Base-by-base conservation (phyloP, 2,888 invertebrate species). In the Drosophila ustulata region DNA sequence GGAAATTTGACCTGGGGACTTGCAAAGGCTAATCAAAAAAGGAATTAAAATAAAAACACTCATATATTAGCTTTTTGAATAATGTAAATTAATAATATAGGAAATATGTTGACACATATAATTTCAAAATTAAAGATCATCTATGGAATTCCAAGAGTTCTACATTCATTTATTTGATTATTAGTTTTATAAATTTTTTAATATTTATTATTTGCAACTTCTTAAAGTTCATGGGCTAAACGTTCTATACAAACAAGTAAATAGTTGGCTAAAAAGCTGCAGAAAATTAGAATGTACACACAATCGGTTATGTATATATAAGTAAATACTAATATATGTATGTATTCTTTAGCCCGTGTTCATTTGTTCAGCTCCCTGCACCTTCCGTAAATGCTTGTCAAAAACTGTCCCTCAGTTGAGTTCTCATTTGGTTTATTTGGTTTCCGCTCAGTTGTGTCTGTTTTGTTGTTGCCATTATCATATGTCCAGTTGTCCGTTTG, bases 341-440 rank as follows among this genome's bases (percentile, higher is more conserved):
- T 79, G 66, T 85, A 70, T 75, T 83, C 75, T 64, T 66, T 73
- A 78, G 83, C 75, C 68, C 49, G 49, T 75, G 65, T 66, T 57
- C 53, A 39, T 57, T 13, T 53, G 28, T 47, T 45, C n/a, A 59
- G 63, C 61, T 64, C 55, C 58, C 65, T 70, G 65, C 65, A 51
- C 65, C 34, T 64, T 59, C 58, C 61, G 50, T 71, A 66, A 77
- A 77, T 75, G 67, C 56, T 61, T 69, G 18, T 61, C 55, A 76
- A 81, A 71, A 77, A 68, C 69, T 67, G 55, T 79, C 25, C 64
- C 45, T 66, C 34, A 55, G 62, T 61, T 73, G 58, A 66, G 58
- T 50, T 34, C 46, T 30, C 62, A 46, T 62, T 37, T 66, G 50
- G 45, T 65, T 69, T 69, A 43, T 41, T 66, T 57, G 55, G 55